These are phyloP conservation scores for Polydrusus cervinus DNA, from an alignment of 2,888 invertebrate genomes.

Conservation along the genomic window DNA sequence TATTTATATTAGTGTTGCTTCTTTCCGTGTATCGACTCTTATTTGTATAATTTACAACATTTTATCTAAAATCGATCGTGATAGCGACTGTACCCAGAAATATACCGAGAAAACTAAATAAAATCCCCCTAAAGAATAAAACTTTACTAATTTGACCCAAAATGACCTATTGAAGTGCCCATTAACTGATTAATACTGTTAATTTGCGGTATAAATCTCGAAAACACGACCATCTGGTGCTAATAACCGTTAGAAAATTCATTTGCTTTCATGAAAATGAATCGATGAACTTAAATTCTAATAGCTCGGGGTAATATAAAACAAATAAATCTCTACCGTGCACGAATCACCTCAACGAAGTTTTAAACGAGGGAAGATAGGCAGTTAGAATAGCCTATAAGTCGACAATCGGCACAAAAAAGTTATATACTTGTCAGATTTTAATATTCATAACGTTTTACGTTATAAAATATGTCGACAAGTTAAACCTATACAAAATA, in stretches of 20 bases:
- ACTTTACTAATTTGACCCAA: neutral
- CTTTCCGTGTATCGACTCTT: no score
- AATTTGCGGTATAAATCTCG: neutral
- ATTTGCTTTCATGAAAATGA: neutral
- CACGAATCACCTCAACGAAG: neutral
- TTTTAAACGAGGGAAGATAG: neutral
- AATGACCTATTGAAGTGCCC: neutral
- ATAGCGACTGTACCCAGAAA: no score
- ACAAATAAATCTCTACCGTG: neutral
- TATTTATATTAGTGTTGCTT: no score
- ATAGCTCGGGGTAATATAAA: neutral
- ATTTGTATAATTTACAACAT: no score
- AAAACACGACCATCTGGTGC: neutral
- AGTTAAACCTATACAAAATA: neutral
- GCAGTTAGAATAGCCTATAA: no score
- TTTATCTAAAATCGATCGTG: no score
- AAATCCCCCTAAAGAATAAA: neutral
- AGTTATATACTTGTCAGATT: neutral
- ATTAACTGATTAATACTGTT: neutral
- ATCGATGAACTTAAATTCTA: neutral
- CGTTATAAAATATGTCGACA: slow-evolving; percentile 4
- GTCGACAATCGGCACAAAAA: no score
- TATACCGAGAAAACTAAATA: no score
- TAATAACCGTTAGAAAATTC: neutral
- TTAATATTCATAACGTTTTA: neutral